Evolutionary conservation across 1,140 invertebrate species (phyloP).

Genomic region (Drosophila pseudoananassae): DNA sequence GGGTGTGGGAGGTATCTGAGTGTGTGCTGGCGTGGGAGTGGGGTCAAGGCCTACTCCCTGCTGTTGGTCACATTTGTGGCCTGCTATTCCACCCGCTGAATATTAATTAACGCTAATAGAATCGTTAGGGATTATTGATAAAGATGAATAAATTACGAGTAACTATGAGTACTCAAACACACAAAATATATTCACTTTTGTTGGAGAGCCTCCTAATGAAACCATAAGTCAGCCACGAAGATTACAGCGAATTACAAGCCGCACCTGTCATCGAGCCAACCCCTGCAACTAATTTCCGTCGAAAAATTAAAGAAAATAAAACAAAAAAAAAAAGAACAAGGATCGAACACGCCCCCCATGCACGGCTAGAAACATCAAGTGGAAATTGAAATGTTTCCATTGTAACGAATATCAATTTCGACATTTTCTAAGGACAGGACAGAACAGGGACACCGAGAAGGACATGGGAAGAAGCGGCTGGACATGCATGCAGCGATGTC

Average conservation of each 20-base stretch:
- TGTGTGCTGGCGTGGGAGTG: conserved; percentile 21
- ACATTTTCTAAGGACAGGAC: conserved; percentile 58
- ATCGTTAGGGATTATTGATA: conserved; percentile 48
- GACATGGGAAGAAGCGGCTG: conserved; percentile 23
- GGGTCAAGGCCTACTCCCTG: conserved; percentile 33
- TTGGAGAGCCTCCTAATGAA: conserved; percentile 5
- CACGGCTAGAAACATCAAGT: conserved; percentile 53
- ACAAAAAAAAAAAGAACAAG: not conserved
- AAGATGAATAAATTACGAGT: not conserved
- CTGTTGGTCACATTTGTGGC: conserved; percentile 65
- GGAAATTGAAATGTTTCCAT: conserved; percentile 79
- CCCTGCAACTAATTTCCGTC: conserved; percentile 28
- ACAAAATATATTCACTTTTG: not conserved
- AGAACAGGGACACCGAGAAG: conserved; percentile 40
- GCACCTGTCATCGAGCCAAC: conserved; percentile 58
- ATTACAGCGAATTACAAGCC: conserved; percentile 47
- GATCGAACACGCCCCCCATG: conserved; percentile 46
- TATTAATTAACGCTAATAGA: conserved; percentile 81
- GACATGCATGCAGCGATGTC: conserved; percentile 30
- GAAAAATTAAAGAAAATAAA: conserved; percentile 34
- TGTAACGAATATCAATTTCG: conserved; percentile 78
- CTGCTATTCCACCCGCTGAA: conserved; percentile 53
- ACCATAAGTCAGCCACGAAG: conserved; percentile 24
- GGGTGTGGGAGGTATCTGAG: not conserved
- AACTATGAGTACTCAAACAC: not conserved